Evolutionary conservation across 2,113 vertebrate genomes (phyloP).

Genomic region (Pelusios castaneus): DNA sequence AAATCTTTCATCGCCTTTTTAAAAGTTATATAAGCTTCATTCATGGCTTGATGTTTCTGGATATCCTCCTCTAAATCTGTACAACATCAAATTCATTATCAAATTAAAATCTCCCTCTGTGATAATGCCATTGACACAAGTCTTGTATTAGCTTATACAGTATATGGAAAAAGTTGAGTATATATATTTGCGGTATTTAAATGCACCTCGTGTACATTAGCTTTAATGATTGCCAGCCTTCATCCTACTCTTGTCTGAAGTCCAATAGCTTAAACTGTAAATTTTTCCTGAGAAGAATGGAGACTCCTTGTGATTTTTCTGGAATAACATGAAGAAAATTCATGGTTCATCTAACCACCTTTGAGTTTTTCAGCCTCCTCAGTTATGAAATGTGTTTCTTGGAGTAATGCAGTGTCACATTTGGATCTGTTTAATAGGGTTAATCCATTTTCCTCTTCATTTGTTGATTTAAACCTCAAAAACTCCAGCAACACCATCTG

Average conservation of each 20-base stretch:
- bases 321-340: slow-evolving; percentile 19
- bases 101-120: slow-evolving; percentile 35
- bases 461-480: slow-evolving; percentile 8
- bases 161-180: slow-evolving; percentile 11
- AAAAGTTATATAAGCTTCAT: background rate
- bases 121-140: slow-evolving; percentile 12
- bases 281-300: slow-evolving; percentile 17
- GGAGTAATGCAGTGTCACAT: slow-evolving; percentile 29
- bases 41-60: background rate
- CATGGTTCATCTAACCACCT: background rate
- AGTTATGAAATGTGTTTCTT: slow-evolving; percentile 27
- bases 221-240: slow-evolving; percentile 52
- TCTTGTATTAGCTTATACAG: background rate
- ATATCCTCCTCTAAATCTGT: background rate
- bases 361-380: slow-evolving; percentile 25
- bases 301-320: background rate
- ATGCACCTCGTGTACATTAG: slow-evolving; percentile 27
- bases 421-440: slow-evolving; percentile 16
- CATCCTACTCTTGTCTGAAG: slow-evolving; percentile 26
- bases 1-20: background rate
- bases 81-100: background rate
- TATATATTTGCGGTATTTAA: background rate
- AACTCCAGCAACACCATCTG: slow-evolving; percentile 1
- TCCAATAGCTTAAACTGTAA: fast-evolving
- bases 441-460: slow-evolving; percentile 30